Evolutionary conservation across 1,140 invertebrate genomes (phyloP).

Genomic region (Arctopsyche grandis): DNA sequence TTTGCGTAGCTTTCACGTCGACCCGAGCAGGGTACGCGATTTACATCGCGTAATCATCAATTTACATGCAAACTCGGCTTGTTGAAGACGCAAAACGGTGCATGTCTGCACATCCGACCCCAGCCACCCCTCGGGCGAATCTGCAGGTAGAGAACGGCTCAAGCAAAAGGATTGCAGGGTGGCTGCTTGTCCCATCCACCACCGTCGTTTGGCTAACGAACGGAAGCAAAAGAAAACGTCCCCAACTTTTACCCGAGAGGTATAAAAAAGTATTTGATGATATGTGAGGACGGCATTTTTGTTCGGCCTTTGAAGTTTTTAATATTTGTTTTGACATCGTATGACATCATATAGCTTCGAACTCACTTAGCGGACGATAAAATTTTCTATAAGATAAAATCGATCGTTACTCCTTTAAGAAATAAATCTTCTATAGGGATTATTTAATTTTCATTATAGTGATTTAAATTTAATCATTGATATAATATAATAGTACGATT

Average conservation of each 20-base stretch:
- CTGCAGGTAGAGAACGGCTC: conserved; percentile 24
- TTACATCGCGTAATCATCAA: conserved; percentile 58
- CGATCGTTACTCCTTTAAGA: no score
- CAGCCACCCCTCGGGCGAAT: not conserved
- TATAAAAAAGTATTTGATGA: not conserved
- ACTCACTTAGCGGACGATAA: no score
- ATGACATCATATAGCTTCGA: no score
- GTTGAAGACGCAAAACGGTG: conserved; percentile 56
- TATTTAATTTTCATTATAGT: no score
- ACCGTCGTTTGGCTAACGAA: conserved; percentile 40
- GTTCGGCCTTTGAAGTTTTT: no score
- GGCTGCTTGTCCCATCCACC: not conserved
- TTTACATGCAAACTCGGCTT: conserved; percentile 60
- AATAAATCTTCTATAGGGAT: no score
- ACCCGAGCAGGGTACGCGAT: conserved; percentile 49
- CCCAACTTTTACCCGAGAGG: not conserved
- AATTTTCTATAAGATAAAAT: no score
- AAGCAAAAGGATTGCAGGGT: conserved; percentile 36
- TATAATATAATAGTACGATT: no score
- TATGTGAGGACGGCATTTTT: no score
- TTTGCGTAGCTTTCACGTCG: conserved; percentile 17
- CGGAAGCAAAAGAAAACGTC: conserved; percentile 34
- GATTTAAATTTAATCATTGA: no score
- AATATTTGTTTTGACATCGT: no score
- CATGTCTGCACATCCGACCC: conserved; percentile 39